Evolutionary conservation across 1,140 invertebrate genomes (phyloP).

Genomic region (Laupala kohalensis): DNA sequence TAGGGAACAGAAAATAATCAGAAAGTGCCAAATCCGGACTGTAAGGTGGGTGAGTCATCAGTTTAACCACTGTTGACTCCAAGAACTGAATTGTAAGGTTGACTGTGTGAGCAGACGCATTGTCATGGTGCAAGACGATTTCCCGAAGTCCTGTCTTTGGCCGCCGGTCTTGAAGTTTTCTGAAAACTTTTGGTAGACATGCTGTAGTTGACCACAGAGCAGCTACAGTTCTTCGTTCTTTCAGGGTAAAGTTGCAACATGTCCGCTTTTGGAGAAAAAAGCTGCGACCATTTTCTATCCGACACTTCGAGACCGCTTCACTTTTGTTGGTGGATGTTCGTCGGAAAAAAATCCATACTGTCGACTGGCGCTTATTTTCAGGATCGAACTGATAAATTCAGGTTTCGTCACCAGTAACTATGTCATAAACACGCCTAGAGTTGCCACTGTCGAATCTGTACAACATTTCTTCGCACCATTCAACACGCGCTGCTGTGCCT

Average conservation of each 20-base stretch:
- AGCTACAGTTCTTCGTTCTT: conserved; percentile 1
- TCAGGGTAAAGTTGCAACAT: background rate
- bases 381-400: background rate
- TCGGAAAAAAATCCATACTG: background rate
- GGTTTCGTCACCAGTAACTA: background rate
- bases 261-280: background rate
- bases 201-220: conserved; percentile 1
- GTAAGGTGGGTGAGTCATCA: conserved; percentile 1
- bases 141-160: background rate
- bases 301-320: background rate
- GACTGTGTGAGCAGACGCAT: background rate
- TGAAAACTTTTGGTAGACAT: conserved; percentile 1
- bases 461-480: conserved; percentile 1
- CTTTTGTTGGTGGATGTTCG: background rate
- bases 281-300: background rate
- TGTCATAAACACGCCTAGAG: background rate
- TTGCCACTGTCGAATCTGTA: background rate
- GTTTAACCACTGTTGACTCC: background rate
- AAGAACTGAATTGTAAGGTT: conserved; percentile 2
- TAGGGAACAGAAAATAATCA: too few species aligned
- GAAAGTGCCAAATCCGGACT: background rate
- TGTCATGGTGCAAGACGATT: background rate
- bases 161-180: conserved; percentile 2
- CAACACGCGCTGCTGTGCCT: background rate
- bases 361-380: background rate